Evolutionary conservation across 2,888 invertebrate species (phyloP).

Genomic region (Tipula lateralis): DNA sequence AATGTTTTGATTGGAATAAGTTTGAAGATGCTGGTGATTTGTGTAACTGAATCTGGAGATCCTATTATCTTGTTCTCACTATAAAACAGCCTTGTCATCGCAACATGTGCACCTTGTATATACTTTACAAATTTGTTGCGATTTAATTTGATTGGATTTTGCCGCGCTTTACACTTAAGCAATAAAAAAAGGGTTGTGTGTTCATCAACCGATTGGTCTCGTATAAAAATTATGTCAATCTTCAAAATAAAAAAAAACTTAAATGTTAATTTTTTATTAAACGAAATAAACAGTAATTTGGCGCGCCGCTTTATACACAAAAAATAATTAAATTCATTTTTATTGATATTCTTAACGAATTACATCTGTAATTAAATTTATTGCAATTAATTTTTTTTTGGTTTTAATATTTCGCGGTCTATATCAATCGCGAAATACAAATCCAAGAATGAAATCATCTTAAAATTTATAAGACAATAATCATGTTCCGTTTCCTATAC

Average conservation of each 20-base stretch:
- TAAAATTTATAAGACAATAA: not conserved
- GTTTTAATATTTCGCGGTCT: not conserved
- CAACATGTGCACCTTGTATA: too few species aligned
- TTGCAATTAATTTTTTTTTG: constrained; percentile 6
- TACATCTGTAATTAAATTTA: not conserved
- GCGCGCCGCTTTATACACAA: not conserved
- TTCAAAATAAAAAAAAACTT: not conserved
- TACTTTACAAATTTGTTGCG: too few species aligned
- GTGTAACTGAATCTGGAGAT: too few species aligned
- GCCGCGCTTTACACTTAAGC: too few species aligned
- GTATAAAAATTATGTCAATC: constrained; percentile 7
- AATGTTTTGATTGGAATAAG: too few species aligned
- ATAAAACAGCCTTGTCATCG: too few species aligned
- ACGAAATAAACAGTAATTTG: not conserved
- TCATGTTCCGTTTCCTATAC: not conserved
- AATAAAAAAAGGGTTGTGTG: too few species aligned
- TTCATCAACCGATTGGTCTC: not conserved
- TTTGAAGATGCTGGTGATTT: too few species aligned
- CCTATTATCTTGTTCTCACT: too few species aligned
- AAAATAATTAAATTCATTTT: not conserved
- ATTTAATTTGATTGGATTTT: too few species aligned
- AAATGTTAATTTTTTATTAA: not conserved
- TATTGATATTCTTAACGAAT: not conserved
- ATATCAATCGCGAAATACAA: not conserved
- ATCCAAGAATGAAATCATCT: not conserved